phyloP scores from a whole-genome alignment of 1,140 invertebrate genomes.

The Melanaphis sacchari region DNA sequence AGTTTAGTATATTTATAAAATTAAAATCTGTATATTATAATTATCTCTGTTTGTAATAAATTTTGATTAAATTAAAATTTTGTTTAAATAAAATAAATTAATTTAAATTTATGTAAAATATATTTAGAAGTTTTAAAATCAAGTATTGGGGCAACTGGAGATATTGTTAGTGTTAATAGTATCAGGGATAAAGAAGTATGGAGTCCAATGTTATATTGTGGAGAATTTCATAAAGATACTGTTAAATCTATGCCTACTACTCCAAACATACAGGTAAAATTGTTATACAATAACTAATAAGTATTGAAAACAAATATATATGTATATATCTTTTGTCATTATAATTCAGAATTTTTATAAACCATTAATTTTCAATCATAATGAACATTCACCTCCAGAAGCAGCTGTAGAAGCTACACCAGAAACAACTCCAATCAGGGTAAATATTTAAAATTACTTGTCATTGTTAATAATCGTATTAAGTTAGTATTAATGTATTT shows the following conservation, averaged over 20 bases:
- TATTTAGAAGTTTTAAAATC: slow-evolving; percentile 39
- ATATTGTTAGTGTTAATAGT: slow-evolving; percentile 59
- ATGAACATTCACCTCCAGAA: slow-evolving; percentile 76
- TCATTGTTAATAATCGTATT: no score
- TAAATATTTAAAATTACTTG: slow-evolving; percentile 61
- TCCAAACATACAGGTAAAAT: slow-evolving; percentile 49
- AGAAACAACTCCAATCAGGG: slow-evolving; percentile 84
- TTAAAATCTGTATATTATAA: neutral
- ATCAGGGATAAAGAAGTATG: slow-evolving; percentile 59
- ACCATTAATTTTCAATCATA: slow-evolving; percentile 63
- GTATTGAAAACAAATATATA: neutral
- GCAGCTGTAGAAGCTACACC: slow-evolving; percentile 86
- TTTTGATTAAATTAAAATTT: no score
- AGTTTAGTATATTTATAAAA: neutral
- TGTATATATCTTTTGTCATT: neutral
- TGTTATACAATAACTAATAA: neutral
- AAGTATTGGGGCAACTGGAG: slow-evolving; percentile 47
- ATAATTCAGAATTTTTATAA: slow-evolving; percentile 35
- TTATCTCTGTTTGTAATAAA: neutral
- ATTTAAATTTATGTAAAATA: neutral
- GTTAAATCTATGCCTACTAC: slow-evolving; percentile 42
- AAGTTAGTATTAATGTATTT: neutral
- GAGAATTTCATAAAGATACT: slow-evolving; percentile 44
- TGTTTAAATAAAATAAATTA: neutral
- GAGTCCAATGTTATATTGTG: slow-evolving; percentile 60